Evolutionary conservation across 2,113 vertebrate genomes (phyloP).

Genomic region (Xenopus tropicalis): UCB_Xtro_10.0 CM004446.2:121354001-121354500

Average conservation of each 20-base stretch:
- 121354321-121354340: slow-evolving; percentile 37
- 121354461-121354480: too few species aligned
- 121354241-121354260: slow-evolving; percentile 34
- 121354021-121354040: too few species aligned
- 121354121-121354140: too few species aligned
- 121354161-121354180: slow-evolving; percentile 15
- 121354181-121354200: slow-evolving; percentile 28
- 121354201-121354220: slow-evolving; percentile 16
- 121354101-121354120: too few species aligned
- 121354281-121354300: slow-evolving; percentile 35
- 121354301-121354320: slow-evolving; percentile 6
- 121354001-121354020: too few species aligned
- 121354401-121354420: too few species aligned
- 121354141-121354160: slow-evolving; percentile 2
- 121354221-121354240: slow-evolving; percentile 38
- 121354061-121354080: too few species aligned
- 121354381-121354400: not conserved
- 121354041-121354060: too few species aligned
- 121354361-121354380: slow-evolving; percentile 20
- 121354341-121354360: slow-evolving; percentile 27
- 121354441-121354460: too few species aligned
- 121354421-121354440: too few species aligned
- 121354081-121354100: too few species aligned
- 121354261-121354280: slow-evolving; percentile 35
- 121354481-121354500: too few species aligned